A percentile compares a stretch with the other conserved stretches of the same genome.
Conservation (phyloP, 2,113 vertebrate genomes). For the Engraulis encrasicolus region DNA sequence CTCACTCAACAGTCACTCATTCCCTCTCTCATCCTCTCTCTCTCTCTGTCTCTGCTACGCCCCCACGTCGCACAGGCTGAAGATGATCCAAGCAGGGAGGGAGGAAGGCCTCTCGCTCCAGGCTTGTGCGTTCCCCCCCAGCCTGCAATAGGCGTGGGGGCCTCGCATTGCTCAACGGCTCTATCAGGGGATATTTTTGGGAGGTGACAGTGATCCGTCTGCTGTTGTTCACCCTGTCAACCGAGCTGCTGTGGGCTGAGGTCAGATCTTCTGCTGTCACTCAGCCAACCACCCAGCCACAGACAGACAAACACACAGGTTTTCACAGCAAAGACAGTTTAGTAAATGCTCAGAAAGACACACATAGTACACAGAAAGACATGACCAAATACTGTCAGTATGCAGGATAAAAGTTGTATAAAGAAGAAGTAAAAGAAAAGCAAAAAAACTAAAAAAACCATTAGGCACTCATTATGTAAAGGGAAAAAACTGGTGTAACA, state of each 20-base stretch:
- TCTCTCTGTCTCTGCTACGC: not conserved
- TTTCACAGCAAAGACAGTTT: not conserved
- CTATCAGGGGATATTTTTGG: constrained; percentile 73
- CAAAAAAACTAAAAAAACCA: no score
- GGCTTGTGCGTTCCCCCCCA: constrained; percentile 34
- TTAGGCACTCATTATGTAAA: not conserved
- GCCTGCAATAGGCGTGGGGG: constrained; percentile 53
- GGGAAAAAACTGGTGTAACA: no score
- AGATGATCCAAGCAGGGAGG: not conserved
- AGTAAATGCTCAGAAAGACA: not conserved
- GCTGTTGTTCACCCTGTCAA: constrained; percentile 43
- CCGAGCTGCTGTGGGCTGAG: not conserved
- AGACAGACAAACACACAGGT: not conserved
- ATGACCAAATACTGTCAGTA: no score
- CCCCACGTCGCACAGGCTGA: constrained; percentile 11
- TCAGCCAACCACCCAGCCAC: not conserved
- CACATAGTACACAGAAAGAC: not conserved
- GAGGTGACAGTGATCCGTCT: constrained; percentile 59
- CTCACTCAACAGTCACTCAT: no score
- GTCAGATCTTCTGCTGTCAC: constrained; percentile 21
- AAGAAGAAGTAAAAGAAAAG: no score
- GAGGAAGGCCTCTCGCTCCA: no score
- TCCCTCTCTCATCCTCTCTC: not conserved
- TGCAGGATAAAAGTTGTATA: no score
- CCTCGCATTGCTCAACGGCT: constrained; percentile 61